A percentile compares a stretch with the other conserved stretches of the same genome.
These are phyloP conservation scores for Sarcophilus harrisii DNA, from an alignment of 2,797 vertebrate species.

Conservation along the genomic window DNA sequence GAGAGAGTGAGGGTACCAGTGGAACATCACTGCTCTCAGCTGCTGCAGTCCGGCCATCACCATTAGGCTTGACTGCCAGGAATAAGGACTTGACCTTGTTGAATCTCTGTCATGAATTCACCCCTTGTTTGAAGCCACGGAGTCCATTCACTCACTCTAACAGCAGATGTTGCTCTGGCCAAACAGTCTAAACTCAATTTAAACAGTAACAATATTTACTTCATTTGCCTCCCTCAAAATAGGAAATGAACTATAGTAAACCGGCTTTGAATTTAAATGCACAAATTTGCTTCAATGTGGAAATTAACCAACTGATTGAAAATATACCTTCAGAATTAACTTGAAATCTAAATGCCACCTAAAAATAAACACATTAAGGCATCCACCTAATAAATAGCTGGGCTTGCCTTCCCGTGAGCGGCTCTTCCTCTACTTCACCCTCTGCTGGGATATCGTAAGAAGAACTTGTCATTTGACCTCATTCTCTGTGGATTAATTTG, in stretches of 20 bases:
- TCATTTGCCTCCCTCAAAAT: neutral
- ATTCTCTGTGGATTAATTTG: slow-evolving; percentile 45
- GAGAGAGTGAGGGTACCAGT: neutral
- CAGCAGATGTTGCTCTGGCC: slow-evolving; percentile 10
- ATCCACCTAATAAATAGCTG: slow-evolving; percentile 62
- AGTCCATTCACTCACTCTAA: slow-evolving; percentile 24
- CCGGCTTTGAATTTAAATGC: slow-evolving; percentile 60
- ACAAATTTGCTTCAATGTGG: slow-evolving; percentile 58
- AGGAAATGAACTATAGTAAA: slow-evolving; percentile 62
- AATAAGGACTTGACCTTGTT: neutral
- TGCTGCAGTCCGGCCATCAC: neutral
- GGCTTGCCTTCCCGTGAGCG: neutral
- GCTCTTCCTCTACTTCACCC: neutral
- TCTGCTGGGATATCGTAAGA: slow-evolving; percentile 48
- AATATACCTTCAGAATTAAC: slow-evolving; percentile 34
- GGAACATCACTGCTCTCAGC: neutral
- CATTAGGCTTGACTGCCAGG: neutral
- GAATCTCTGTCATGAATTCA: neutral
- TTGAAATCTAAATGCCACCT: slow-evolving; percentile 55
- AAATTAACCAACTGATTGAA: slow-evolving; percentile 75
- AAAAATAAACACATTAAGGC: slow-evolving; percentile 64
- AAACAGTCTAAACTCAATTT: slow-evolving; percentile 47
- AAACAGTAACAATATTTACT: neutral
- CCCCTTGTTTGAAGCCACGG: neutral
- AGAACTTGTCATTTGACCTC: slow-evolving; percentile 50